Evolutionary conservation across 1,140 invertebrate species (phyloP), one percentile per base, ranked within the genome.

Genomic region (Ostrea denselamellosa): DNA sequence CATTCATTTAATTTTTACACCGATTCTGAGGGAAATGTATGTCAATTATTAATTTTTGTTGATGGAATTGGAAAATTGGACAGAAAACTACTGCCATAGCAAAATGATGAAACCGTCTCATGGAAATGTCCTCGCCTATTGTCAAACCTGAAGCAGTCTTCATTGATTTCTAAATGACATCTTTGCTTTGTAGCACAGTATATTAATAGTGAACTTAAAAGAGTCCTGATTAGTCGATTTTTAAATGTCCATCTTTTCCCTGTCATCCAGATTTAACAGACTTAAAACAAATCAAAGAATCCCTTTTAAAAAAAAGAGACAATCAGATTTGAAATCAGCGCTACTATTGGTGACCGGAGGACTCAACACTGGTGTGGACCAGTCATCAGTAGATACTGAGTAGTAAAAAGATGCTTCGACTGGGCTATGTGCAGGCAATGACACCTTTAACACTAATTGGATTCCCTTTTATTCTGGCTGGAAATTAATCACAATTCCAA

Each of bases 401-500:
- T 25, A 9, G 22, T 34, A 34, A 77, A 77, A 77, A 77, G 25
- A 77, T 77, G 28, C 25, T 10, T 77, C 68, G 28, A 77, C 68
- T 28, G 25, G 22, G 65, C n/a, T 22, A 71, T 77, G 28, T 77
- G 68, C 25, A 77, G 68, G 28, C 68, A 77, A 25, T 77, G 68
- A 77, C 68, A 77, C 22, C 68, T 77, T 34, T 5, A 10, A 2
- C 28, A 25, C 28, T 77, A 25, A 77, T 77, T 77, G 68, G 68
- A 77, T 34, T 14, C 68, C 17, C 22, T 77, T 77, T 77, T 28
- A 77, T 77, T 77, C 68, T 17, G 25, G 25, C 68, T 77, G 68
- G 68, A 77, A 77, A 77, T 77, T 77, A 77, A 77, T 77, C 68
- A 77, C 68, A 77, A 77, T 34, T 77, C 68, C 68, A 77, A 77